Evolutionary conservation across 2,113 vertebrate genomes (phyloP), one percentile per base, ranked within the genome.

Genomic region (Strigops habroptila): DNA sequence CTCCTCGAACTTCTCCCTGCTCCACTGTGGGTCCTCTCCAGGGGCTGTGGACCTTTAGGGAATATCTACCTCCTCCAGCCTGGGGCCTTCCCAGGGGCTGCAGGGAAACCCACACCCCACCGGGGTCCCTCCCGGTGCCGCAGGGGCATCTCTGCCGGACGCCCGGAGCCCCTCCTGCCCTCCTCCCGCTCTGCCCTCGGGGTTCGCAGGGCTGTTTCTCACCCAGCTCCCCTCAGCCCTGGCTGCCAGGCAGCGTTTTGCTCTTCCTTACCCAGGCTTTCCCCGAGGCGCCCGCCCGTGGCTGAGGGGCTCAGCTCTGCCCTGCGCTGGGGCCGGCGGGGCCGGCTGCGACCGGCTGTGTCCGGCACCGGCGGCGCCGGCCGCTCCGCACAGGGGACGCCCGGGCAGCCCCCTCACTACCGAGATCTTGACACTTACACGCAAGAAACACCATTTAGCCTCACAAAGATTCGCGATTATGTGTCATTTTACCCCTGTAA

Each of bases 321-420:
- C 53, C 5, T 6, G 53, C 6, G 10, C 27, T 53, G 51, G 27
- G 27, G 16, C 51, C 6, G 3, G 16, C 11, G 27, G 27, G 18
- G 51, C 3, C 10, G 6, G 51, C 53, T 55, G 31, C 30, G 13
- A 33, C 18, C 8, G 31, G 53, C 31, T 55, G 31, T 19, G 12
- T 57, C 53, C 5, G 5, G 53, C 53, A 33, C 8, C 18, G 8
- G 18, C 55, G 33, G 35, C 28, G 10, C 46, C 2, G 2, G 17
- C 17, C 0, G 3, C 18, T 1, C 18, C 4, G 1, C 63, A 3
- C 33, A 8, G 49, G 7, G 7, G 18, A 15, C 0, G 3, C 3
- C 11, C 3, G 2, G 9, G 22, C 13, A 14, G 31, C 0, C 2
- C 19, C 4, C 9, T 8, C 39, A 9, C 17, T 55, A 13, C 22